These are phyloP conservation scores for Craterocephalus amniculus DNA, from an alignment of 2,797 vertebrate genomes.

Conservation along the genomic window DNA sequence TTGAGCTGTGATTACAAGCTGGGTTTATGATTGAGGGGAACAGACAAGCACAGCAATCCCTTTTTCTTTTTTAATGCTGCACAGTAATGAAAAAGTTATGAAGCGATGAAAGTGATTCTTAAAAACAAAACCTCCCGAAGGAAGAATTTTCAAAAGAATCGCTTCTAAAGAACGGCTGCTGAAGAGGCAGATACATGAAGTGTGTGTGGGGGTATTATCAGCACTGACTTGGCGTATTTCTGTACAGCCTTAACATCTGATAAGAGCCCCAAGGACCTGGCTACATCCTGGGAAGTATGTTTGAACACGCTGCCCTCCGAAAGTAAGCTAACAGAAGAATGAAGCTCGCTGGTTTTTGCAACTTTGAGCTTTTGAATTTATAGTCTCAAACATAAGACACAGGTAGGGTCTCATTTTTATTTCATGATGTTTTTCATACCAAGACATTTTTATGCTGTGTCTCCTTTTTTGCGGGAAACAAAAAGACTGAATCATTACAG, in stretches of 20 bases:
- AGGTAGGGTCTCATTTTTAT: too few species aligned
- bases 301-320: background rate
- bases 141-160: constrained; percentile 31
- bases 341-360: background rate
- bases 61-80: constrained; percentile 20
- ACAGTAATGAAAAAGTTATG: constrained; percentile 43
- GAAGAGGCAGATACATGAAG: background rate
- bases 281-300: background rate
- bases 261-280: constrained; percentile 1
- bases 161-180: constrained; percentile 18
- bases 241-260: constrained; percentile 5
- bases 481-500: too few species aligned
- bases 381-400: background rate
- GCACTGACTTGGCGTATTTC: constrained; percentile 39
- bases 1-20: constrained; percentile 35
- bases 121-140: constrained; percentile 27
- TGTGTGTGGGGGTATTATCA: constrained; percentile 17
- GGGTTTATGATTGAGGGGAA: constrained; percentile 25
- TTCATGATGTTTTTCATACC: background rate
- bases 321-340: background rate
- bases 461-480: background rate
- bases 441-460: background rate
- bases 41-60: background rate
- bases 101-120: constrained; percentile 35
- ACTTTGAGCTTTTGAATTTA: background rate